Base-by-base conservation (phyloP, 2,113 vertebrate genomes). In the Strix aluco region DNA sequence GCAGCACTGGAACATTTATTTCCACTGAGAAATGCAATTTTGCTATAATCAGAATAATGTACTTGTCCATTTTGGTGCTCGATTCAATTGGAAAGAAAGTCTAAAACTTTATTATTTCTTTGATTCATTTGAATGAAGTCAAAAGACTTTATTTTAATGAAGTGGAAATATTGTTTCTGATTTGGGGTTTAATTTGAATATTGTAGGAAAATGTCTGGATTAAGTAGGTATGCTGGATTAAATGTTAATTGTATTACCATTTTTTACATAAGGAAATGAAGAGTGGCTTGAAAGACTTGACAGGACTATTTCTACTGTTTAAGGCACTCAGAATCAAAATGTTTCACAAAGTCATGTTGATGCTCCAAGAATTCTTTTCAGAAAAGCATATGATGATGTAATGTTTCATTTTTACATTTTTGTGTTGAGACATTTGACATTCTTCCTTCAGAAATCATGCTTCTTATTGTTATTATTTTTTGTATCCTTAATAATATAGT, bases 81-180 rank as follows among this genome's bases (percentile, higher is more conserved):
- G 5, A 73, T 91, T 81, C 42, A 78, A 78, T 66, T n/a, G 71
- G 42, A 67, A 92, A 80, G 44, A 54, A 88, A 90, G 32, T 32
- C 38, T 63, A 82, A 90, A 90, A 70, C 42, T 90, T 83, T 72
- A 29, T 81, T 94, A 65, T 94, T 90, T 80, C 54, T 17, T 82
- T n/a, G 67, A 79, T 61, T 91, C 46, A 63, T 80, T 94, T 88
- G 40, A 86, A 77, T 92, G 87, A 93, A 88, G 52, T 80, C 19
- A 88, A 80, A 95, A 88, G 57, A 34, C 25, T 49, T 75, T 71
- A 86, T 84, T 89, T 91, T 91, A 96, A 90, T 82, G 54, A 77
- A 90, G 27, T 70, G 22, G 26, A 95, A 96, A 86, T 73, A 42
- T 66, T 86, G 34, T 85, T 85, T 85, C 62, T 82, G 67, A 65